Evolutionary conservation across 2,888 invertebrate species (phyloP), one percentile per base, ranked within the genome.

Genomic region (Diarsia mendica): DNA sequence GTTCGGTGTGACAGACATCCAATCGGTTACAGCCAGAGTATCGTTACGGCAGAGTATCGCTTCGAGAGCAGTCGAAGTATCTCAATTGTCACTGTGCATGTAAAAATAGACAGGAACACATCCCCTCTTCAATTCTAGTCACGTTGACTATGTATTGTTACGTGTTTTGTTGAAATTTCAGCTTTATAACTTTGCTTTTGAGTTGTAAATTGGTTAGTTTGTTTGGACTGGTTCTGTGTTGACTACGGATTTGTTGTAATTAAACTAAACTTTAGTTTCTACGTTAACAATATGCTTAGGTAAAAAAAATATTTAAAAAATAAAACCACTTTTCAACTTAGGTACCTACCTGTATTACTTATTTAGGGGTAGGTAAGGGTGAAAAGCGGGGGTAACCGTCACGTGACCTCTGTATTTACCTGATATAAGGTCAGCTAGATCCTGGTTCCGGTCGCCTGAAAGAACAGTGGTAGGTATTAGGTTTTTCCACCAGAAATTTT

Each of bases 61-160:
- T 71, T 39, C n/a, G 63, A 74, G 73, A 51, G 67, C 55, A 44
- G 15, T 49, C 66, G 72, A 82, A 61, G 44, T 76, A 70, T 61
- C 69, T 82, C 76, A 75, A 85, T 71, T 77, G 70, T 85, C 83
- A 75, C 76, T 74, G 72, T 23, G 49, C 60, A 66, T 79, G 48
- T 79, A 72, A 82, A 85, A 85, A 82, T 58, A 76, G 49, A 64
- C 51, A 67, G 28, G 15, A 65, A 77, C 51, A 53, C 33, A 64
- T 18, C 39, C 18, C 44, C 67, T 39, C 66, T 74, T 76, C 39
- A 74, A 64, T 65, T 51, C 39, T 53, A 73, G 72, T 48, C 63
- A 4, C 0, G n/a, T 8, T 46, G 23, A 55, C 23, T 63, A n/a
- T 63, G 53, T 72, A 60, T 39, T 66, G 64, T 48, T 13, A n/a